Evolutionary conservation across 2,888 invertebrate genomes (phyloP).

Genomic region (Atrina japonica): DNA sequence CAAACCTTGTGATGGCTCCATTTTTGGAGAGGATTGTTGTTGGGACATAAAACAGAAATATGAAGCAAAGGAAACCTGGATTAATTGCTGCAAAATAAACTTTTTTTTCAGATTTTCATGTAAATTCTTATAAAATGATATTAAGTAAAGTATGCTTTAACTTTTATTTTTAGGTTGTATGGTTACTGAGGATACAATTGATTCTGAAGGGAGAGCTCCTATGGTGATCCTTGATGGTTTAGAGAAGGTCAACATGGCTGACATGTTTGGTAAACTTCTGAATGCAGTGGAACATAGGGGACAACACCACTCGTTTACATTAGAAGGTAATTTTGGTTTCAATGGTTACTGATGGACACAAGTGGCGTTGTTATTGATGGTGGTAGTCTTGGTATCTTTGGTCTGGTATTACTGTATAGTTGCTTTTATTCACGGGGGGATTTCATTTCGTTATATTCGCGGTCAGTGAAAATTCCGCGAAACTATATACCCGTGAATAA

Average conservation of each 20-base stretch:
- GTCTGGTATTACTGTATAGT: too few relatives aligned
- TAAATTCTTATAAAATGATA: not conserved
- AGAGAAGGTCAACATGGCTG: slow-evolving; percentile 70
- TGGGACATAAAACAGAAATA: too few relatives aligned
- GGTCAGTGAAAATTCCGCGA: too few relatives aligned
- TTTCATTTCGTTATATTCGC: too few relatives aligned
- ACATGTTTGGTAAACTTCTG: slow-evolving; percentile 72
- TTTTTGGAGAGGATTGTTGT: too few relatives aligned
- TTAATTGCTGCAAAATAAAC: too few relatives aligned
- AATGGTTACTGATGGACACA: slow-evolving; percentile 9
- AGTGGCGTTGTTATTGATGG: not conserved
- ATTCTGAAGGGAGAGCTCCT: slow-evolving; percentile 51
- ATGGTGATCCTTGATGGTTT: slow-evolving; percentile 76
- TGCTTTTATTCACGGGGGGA: too few relatives aligned
- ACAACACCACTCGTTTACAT: slow-evolving; percentile 60
- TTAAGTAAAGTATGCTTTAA: not conserved
- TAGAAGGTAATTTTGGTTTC: slow-evolving; percentile 55
- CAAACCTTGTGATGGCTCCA: too few relatives aligned
- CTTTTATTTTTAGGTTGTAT: slow-evolving; percentile 67
- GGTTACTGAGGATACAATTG: slow-evolving; percentile 49
- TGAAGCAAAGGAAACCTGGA: too few relatives aligned
- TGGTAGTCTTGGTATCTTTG: not conserved
- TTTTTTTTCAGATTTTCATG: too few relatives aligned
- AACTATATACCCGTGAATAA: too few relatives aligned
- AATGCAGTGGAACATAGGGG: slow-evolving; percentile 73